Conservation (phyloP, 2,113 vertebrate species). For the Leucosticte australis region DNA sequence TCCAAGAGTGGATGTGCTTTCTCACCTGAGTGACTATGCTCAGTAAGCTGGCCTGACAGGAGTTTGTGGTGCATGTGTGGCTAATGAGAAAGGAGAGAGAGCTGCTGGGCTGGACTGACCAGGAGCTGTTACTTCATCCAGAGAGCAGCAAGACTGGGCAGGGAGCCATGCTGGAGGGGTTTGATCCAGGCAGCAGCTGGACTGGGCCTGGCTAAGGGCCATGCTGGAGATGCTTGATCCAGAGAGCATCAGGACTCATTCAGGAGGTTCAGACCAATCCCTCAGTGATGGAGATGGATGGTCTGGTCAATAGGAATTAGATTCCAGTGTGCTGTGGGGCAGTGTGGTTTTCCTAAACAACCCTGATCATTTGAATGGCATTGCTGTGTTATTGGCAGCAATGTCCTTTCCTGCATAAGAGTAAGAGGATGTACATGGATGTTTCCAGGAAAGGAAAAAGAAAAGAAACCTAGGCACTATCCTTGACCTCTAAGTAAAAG, state of each 20-base stretch:
- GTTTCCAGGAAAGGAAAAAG: background rate
- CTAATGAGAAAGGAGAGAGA: background rate
- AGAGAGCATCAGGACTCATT: conserved; percentile 34
- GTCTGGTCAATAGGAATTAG: background rate
- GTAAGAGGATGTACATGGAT: background rate
- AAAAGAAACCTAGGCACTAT: background rate
- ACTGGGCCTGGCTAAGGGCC: conserved; percentile 29
- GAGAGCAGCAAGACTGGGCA: conserved; percentile 31
- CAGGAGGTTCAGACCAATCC: background rate
- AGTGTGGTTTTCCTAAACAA: background rate
- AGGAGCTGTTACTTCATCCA: conserved; percentile 19
- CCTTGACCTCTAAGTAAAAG: background rate
- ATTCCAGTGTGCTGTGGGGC: background rate
- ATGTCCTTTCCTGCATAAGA: background rate
- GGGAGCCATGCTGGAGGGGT: conserved; percentile 17
- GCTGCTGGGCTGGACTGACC: background rate
- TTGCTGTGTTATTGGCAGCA: background rate
- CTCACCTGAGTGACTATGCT: background rate
- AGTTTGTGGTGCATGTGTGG: background rate
- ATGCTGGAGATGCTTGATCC: background rate
- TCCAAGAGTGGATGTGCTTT: background rate
- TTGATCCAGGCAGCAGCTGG: conserved; percentile 53
- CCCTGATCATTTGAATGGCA: background rate
- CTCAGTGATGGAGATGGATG: background rate
- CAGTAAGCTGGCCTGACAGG: background rate